Evolutionary conservation across 2,113 vertebrate genomes (phyloP).

Genomic region (Desmodus rotundus): DNA sequence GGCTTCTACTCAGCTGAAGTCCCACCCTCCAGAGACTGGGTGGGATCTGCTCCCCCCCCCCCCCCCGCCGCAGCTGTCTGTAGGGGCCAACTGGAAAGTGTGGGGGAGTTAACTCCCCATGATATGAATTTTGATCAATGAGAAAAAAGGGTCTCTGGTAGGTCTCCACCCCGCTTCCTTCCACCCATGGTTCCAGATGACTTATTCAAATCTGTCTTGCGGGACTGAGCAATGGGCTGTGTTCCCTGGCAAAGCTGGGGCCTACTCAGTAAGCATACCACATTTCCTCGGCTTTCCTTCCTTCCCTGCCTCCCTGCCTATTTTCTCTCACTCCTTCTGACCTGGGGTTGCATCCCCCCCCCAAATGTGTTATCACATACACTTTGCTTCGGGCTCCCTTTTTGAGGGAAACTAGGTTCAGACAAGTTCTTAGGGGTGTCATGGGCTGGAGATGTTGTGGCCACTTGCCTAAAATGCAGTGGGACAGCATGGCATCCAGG

Average conservation of each 20-base stretch:
- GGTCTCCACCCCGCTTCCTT: neutral
- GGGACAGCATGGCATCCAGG: neutral
- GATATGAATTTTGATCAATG: neutral
- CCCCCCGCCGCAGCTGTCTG: too few relatives aligned
- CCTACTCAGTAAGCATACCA: neutral
- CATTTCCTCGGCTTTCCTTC: neutral
- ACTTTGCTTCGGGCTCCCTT: neutral
- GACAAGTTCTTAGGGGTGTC: neutral
- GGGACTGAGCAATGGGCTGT: neutral
- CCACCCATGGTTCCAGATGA: neutral
- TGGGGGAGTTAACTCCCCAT: neutral
- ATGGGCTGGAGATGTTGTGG: neutral
- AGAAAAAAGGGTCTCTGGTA: neutral
- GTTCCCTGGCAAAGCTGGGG: neutral
- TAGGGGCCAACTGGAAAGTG: too few relatives aligned
- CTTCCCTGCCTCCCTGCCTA: neutral
- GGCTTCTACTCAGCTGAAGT: neutral
- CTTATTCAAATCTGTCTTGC: neutral
- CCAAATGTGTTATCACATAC: neutral
- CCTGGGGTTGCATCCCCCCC: neutral
- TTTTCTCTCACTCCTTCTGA: neutral
- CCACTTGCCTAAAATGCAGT: neutral
- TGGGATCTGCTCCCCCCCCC: neutral
- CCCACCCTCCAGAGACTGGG: fast-evolving
- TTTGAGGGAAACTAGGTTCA: neutral